Base-by-base conservation (phyloP, 2,888 invertebrate species). In the Leptothorax acervorum region DNA sequence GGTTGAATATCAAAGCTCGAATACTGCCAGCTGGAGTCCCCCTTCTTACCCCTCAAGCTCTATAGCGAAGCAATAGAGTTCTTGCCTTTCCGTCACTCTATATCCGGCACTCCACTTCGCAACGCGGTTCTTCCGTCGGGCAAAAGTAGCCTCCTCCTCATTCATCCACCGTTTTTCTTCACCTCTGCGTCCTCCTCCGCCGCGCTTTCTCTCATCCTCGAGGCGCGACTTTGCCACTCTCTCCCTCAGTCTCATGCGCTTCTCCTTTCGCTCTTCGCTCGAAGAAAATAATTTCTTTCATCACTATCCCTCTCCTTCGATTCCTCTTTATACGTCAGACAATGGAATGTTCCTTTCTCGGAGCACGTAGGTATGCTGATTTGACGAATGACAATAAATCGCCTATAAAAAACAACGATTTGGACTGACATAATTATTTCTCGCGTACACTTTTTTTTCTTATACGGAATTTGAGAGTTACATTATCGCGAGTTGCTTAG, bases 31-130 rank as follows among this genome's bases (percentile, higher is more conserved):
- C 82, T 55, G 57, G 65, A 31, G 11, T 35, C 12, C 23, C 23
- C 55, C n/a, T 18, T 3, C 45, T 62, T 11, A 35, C 31, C 45
- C 51, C 42, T 65, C 65, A 15, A 68, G 66, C 78, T 62, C 78
- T 70, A 87, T 85, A 76, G 83, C 75, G 42, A 83, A 71, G 87
- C 91, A 87, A 91, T 88, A 88, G 90, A 90, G 88, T 90, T 86
- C 89, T 88, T 75, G 86, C 85, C 89, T 88, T 90, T 90, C 89
- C 84, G 86, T 87, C 91, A 91, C 88, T 90, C 87, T 87, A 91
- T 89, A 89, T 87, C 89, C 90, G 83, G 87, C 89, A 86, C 89
- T 89, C 83, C 83, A 82, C 78, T 83, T 84, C 86, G 87, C 86
- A 83, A 85, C 89, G 79, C 84, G 79, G 87, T 90, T 89, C 90